Conservation (phyloP, 2,888 invertebrate genomes). For the Tanypteryx hageni region DNA sequence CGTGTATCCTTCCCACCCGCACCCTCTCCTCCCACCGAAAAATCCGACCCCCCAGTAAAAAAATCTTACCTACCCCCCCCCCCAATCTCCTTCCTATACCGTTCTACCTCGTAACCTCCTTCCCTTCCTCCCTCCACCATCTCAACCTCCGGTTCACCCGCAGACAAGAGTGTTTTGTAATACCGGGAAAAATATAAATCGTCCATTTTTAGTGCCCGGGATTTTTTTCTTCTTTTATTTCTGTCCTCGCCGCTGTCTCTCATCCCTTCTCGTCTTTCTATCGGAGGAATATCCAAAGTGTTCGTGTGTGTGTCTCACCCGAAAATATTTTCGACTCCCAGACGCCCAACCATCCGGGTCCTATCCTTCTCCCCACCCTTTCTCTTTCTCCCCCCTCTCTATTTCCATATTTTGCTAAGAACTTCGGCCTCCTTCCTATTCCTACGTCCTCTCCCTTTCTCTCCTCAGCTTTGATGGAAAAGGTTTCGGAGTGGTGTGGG, state of each 20-base stretch:
- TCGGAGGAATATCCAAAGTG: not conserved
- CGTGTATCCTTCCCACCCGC: not conserved
- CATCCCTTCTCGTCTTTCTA: not conserved
- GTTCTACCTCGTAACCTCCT: not conserved
- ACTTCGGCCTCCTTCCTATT: not conserved
- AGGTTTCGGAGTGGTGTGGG: not conserved
- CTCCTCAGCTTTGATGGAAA: not conserved
- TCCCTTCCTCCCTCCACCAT: not conserved
- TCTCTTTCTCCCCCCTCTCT: not conserved
- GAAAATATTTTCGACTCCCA: constrained; percentile 1
- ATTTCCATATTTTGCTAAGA: constrained; percentile 21
- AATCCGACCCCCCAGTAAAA: not conserved
- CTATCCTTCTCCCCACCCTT: too few species aligned
- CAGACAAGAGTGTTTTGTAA: constrained; percentile 34
- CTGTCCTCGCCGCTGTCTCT: not conserved
- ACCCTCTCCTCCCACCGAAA: not conserved
- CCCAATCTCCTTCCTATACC: not conserved
- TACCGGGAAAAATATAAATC: constrained; percentile 35
- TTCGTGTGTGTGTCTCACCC: not conserved
- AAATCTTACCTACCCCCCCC: not conserved
- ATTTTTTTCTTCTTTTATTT: constrained; percentile 6
- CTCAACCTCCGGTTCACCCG: constrained; percentile 10
- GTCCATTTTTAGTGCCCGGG: constrained; percentile 7
- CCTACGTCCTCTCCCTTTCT: not conserved
- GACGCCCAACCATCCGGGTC: too few species aligned